Percentiles rank a stretch among this genome's conserved stretches.
These are phyloP conservation scores for Torymus tubicola DNA, from an alignment of 2,888 invertebrate species.

Conservation along the genomic window DNA sequence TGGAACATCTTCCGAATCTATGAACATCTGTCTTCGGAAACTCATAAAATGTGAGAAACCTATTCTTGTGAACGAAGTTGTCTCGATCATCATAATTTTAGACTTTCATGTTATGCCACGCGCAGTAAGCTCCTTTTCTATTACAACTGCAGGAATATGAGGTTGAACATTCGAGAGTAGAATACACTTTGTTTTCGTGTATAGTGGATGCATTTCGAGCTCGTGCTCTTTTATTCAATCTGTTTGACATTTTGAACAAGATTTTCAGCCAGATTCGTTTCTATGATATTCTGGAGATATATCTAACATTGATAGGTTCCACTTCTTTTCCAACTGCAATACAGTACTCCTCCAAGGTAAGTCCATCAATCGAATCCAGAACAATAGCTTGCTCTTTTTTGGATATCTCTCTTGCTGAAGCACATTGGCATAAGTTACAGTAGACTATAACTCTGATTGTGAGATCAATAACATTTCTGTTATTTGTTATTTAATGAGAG, in stretches of 20 bases:
- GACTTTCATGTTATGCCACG: not conserved
- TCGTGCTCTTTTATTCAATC: not conserved
- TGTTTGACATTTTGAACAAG: not conserved
- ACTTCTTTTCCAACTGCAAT: not conserved
- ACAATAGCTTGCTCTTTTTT: not conserved
- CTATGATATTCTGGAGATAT: conserved; percentile 27
- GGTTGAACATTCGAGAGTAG: not conserved
- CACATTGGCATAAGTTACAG: conserved; percentile 3
- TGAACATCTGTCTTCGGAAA: not conserved
- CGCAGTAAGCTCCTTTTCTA: not conserved
- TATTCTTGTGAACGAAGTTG: not conserved
- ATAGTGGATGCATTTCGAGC: not conserved
- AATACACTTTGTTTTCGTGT: not conserved
- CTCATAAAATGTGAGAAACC: not conserved
- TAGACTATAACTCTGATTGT: not conserved
- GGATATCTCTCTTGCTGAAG: not conserved
- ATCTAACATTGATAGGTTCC: not conserved
- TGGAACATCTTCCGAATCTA: not conserved
- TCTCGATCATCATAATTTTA: not conserved
- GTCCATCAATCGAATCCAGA: conserved; percentile 4
- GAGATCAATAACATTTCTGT: too few relatives aligned
- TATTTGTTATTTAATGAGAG: too few relatives aligned
- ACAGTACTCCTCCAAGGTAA: conserved; percentile 22
- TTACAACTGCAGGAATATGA: not conserved
- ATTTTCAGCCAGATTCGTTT: not conserved